These are phyloP conservation scores for Mesorhabditis spiculigera DNA, from an alignment of 2,888 invertebrate species.

Conservation along the genomic window DNA sequence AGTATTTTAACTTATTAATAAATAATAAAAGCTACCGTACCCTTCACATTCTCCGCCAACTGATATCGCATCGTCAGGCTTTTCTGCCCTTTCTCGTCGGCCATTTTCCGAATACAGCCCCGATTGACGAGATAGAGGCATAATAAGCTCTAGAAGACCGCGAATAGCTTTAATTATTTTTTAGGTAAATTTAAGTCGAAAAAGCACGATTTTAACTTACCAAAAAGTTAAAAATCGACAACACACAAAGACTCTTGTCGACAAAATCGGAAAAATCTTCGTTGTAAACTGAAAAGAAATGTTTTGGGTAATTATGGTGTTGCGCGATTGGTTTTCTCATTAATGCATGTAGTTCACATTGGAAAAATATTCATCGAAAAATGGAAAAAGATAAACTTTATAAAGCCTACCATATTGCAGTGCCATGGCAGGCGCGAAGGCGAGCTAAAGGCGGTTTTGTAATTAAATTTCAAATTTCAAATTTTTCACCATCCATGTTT, in stretches of 20 bases:
- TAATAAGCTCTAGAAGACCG: neutral
- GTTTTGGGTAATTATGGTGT: too few relatives aligned
- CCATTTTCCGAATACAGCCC: neutral
- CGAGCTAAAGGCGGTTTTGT: neutral
- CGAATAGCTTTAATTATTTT: neutral
- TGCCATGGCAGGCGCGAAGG: neutral
- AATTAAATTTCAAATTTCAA: too few relatives aligned
- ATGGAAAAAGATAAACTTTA: too few relatives aligned
- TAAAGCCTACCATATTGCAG: neutral
- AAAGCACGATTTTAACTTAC: neutral
- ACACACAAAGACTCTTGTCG: neutral
- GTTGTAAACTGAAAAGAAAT: neutral
- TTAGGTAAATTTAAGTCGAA: neutral
- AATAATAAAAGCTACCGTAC: neutral
- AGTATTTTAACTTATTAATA: neutral
- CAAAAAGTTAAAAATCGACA: neutral
- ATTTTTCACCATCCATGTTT: too few relatives aligned
- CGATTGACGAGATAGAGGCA: neutral
- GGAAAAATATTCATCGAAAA: too few relatives aligned
- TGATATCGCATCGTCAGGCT: neutral
- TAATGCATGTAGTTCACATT: too few relatives aligned
- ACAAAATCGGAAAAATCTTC: neutral
- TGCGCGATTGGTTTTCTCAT: too few relatives aligned
- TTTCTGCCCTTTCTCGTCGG: neutral
- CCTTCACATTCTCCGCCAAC: constrained; percentile 5